These are phyloP conservation scores for Galerucella calmariensis DNA, from an alignment of 2,888 invertebrate genomes.

Conservation along the genomic window DNA sequence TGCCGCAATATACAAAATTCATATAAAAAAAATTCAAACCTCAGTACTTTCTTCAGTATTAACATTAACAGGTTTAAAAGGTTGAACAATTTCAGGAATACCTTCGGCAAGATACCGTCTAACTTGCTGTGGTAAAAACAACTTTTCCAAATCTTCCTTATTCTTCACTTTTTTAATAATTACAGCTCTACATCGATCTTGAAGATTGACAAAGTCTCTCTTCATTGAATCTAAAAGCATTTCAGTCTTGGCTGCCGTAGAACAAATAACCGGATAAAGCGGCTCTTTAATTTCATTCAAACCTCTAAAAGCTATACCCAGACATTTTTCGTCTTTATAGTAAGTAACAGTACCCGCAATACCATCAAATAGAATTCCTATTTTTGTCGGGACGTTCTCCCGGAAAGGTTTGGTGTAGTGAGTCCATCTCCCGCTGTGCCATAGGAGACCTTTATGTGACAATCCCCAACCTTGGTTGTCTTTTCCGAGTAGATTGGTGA, in stretches of 20 bases:
- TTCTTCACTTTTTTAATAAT: slow-evolving; percentile 69
- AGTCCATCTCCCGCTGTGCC: slow-evolving; percentile 74
- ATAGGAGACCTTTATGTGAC: slow-evolving; percentile 77
- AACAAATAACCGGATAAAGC: slow-evolving; percentile 76
- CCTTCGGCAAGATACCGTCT: slow-evolving; percentile 70
- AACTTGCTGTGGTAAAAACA: slow-evolving; percentile 71
- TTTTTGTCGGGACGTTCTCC: slow-evolving; percentile 75
- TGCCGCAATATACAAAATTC: slow-evolving; percentile 19
- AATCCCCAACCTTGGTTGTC: slow-evolving; percentile 78
- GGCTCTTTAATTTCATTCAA: slow-evolving; percentile 72
- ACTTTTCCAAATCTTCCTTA: slow-evolving; percentile 67
- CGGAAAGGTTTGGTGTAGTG: slow-evolving; percentile 76
- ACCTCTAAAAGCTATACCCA: slow-evolving; percentile 78
- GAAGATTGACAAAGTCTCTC: slow-evolving; percentile 74
- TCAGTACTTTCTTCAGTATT: slow-evolving; percentile 50
- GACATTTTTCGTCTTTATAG: slow-evolving; percentile 75
- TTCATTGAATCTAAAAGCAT: slow-evolving; percentile 73
- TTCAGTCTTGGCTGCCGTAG: slow-evolving; percentile 80
- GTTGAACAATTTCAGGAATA: slow-evolving; percentile 62
- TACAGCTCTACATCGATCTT: slow-evolving; percentile 73
- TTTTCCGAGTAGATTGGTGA: slow-evolving; percentile 78
- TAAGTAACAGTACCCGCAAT: slow-evolving; percentile 76
- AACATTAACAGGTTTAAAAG: slow-evolving; percentile 59
- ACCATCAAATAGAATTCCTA: slow-evolving; percentile 77
- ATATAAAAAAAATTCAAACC: slow-evolving; percentile 38